Base-by-base conservation (phyloP, 2,113 vertebrate species). In the Entelurus aequoreus region DNA sequence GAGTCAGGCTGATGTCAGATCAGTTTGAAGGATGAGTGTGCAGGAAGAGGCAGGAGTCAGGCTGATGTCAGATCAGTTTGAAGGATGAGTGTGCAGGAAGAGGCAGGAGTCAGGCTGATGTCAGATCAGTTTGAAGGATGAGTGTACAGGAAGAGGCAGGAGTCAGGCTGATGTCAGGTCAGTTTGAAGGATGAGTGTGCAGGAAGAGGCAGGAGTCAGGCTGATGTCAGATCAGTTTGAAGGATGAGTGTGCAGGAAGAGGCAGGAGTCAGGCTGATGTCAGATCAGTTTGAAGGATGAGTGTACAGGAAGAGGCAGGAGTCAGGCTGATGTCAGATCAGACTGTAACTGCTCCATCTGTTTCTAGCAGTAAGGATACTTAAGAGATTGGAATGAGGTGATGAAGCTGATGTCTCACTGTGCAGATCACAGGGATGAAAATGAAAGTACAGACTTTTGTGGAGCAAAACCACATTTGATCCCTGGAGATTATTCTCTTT, bases 331-430 rank as follows among this genome's bases (percentile, higher is more conserved):
- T 81, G 57, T 57, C 19, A 76, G 65, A 71, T 81, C 75, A 81
- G 67, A 70, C 62, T 72, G 11, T 75, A 77, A 79, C 40, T 55
- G 62, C 49, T 74, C 75, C 72, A 79, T 82, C 84, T 85, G 82
- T 79, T 87, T 87, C 85, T 82, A 85, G 79, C 71, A 63, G 36
- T 63, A 60, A 83, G 60, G 54, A 77, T 68, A 60, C 79, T 75
- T 82, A 82, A 15, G 36, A 68, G 73, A 80, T 67, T 12, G 53
- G 38, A 11, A 15, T 59, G 48, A 74, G 57, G 46, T 63, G 54
- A 46, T 51, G 58, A 73, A 53, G 9, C 49, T 68, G 4, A 69
- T 61, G n/a, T 54, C 11, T 21, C 16, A 61, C 21, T 11, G 54
- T 12, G 10, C 12, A 53, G 10, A 42, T 37, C 9, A 21, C 11